Conservation (phyloP, 2,113 vertebrate species). For the Sorex araneus region DNA sequence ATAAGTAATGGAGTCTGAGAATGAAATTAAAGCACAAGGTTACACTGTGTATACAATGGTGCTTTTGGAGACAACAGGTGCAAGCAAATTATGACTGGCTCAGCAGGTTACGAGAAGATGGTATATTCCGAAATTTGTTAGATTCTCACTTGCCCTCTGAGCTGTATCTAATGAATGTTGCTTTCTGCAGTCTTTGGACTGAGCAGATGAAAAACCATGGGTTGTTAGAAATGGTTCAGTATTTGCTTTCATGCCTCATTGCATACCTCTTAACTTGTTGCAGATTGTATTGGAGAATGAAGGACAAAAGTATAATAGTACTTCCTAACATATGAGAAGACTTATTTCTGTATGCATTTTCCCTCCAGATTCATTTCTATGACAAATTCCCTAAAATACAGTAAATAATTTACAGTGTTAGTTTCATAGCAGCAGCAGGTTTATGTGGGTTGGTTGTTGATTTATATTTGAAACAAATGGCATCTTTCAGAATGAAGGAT, state of each 20-base stretch:
- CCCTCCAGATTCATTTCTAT: conserved; percentile 58
- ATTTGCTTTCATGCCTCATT: conserved; percentile 32
- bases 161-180: conserved; percentile 32
- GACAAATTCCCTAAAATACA: conserved; percentile 62
- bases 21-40: conserved; percentile 29
- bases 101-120: not conserved
- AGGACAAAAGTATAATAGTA: conserved; percentile 9
- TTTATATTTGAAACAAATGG: conserved; percentile 76
- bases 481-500: conserved; percentile 72
- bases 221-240: conserved; percentile 1
- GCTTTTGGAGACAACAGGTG: not conserved
- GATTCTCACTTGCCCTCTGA: conserved; percentile 7
- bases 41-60: not conserved
- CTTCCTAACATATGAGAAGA: conserved; percentile 36
- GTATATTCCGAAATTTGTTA: conserved; percentile 23
- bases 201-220: conserved; percentile 46
- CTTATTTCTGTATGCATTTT: conserved; percentile 49
- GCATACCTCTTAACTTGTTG: conserved; percentile 49
- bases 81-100: conserved; percentile 41
- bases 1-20: conserved; percentile 35
- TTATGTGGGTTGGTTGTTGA: conserved; percentile 62
- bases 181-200: conserved; percentile 39
- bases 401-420: conserved; percentile 76
- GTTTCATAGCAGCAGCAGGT: conserved; percentile 69
- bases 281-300: conserved; percentile 31